A percentile compares a stretch with the other conserved stretches of the same genome.
These are phyloP conservation scores for Clupea harengus DNA, from an alignment of 2,113 vertebrate genomes.

Conservation along the genomic window DNA sequence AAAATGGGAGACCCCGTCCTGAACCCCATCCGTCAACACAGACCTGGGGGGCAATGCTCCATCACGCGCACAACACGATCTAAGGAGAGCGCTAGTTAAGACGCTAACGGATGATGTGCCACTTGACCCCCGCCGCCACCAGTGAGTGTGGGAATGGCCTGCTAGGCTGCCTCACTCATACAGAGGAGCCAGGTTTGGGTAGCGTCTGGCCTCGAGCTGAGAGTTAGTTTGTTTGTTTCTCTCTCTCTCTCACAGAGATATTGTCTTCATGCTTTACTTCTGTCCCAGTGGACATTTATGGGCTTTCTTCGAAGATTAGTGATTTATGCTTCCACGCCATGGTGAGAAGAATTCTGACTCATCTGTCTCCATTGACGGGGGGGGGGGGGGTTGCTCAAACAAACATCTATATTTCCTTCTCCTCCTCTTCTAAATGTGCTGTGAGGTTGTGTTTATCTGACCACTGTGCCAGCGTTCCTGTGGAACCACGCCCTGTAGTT, in stretches of 20 bases:
- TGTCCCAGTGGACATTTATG: background rate
- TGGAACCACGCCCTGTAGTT: background rate
- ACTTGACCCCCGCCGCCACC: background rate
- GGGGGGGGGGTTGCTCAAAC: no score
- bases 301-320: background rate
- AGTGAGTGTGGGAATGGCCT: background rate
- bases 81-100: background rate
- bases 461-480: background rate
- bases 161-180: background rate
- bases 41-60: background rate
- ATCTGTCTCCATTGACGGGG: background rate
- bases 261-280: background rate
- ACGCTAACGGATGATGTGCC: background rate
- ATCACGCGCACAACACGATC: background rate
- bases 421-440: slow-evolving; percentile 9
- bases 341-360: background rate
- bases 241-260: background rate
- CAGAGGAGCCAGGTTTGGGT: background rate
- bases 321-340: background rate
- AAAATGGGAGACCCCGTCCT: slow-evolving; percentile 21
- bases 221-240: background rate
- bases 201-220: background rate
- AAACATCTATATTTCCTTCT: background rate
- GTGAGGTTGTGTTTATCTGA: background rate
- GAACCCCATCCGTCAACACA: slow-evolving; percentile 31